These are phyloP conservation scores for Ispidina picta DNA, from an alignment of 2,797 vertebrate genomes.

Conservation along the genomic window DNA sequence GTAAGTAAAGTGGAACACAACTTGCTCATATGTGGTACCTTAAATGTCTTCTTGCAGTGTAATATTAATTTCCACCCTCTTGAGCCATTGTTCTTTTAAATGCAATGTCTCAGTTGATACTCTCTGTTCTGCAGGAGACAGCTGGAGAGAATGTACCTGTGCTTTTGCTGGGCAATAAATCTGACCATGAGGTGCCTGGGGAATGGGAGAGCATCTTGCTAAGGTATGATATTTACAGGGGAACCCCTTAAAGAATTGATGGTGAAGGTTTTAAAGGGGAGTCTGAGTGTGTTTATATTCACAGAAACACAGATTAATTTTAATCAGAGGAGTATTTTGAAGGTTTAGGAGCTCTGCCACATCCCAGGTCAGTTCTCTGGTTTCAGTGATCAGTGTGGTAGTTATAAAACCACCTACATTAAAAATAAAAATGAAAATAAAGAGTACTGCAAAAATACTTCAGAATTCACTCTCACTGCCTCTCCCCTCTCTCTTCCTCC, in stretches of 20 bases:
- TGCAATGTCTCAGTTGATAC: not conserved
- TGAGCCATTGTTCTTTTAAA: not conserved
- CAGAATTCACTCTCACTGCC: not conserved
- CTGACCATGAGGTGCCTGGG: conserved; percentile 84
- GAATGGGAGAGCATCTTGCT: conserved; percentile 84
- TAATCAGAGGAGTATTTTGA: not conserved
- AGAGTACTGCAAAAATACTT: not conserved
- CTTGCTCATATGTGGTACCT: not conserved
- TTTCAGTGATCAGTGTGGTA: not conserved
- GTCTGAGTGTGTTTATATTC: not conserved
- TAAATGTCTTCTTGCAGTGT: not conserved
- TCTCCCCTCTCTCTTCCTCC: not conserved
- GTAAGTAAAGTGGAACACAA: not conserved
- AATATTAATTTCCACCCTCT: not conserved
- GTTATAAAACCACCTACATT: not conserved
- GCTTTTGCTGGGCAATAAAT: conserved; percentile 93
- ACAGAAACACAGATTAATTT: not conserved
- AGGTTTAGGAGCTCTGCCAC: not conserved
- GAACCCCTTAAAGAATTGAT: not conserved
- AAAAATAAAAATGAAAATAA: not conserved
- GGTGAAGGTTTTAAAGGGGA: not conserved
- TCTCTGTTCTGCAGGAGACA: conserved; percentile 81
- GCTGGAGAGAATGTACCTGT: conserved; percentile 85
- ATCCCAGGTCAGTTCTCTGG: not conserved
- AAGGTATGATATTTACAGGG: conserved; percentile 83